Percentiles rank a stretch among this genome's conserved stretches.
These are phyloP conservation scores for Carposina sasakii DNA, from an alignment of 1,140 invertebrate species.

Conservation along the genomic window DNA sequence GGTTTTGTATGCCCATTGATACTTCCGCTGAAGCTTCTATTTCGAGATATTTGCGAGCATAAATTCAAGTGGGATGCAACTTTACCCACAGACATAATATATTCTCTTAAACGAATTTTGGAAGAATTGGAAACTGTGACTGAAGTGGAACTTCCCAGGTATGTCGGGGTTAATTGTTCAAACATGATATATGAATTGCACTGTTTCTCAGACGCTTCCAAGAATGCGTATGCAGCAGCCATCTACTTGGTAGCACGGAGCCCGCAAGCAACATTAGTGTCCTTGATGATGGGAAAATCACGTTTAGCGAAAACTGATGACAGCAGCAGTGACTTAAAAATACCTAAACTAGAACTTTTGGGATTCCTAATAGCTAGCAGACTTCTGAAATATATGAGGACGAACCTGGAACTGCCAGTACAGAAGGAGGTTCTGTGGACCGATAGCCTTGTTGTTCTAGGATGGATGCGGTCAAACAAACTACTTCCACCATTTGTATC, in stretches of 20 bases:
- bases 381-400: not conserved
- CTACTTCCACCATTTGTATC: not conserved
- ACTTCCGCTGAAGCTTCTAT: not conserved
- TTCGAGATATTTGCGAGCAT: not conserved
- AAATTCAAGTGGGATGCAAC: not conserved
- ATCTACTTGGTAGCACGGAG: not conserved
- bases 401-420: not conserved
- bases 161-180: not conserved
- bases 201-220: not conserved
- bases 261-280: not conserved
- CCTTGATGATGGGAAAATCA: constrained; percentile 2
- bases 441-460: not conserved
- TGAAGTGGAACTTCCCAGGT: not conserved
- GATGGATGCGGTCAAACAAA: not conserved
- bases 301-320: not conserved
- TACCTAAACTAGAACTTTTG: not conserved
- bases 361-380: not conserved
- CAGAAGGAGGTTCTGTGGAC: not conserved
- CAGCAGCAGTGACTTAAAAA: not conserved
- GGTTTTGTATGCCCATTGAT: constrained; percentile 1
- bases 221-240: constrained; percentile 3
- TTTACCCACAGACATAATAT: not conserved
- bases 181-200: not conserved
- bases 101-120: not conserved
- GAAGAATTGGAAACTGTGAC: not conserved